Conservation (phyloP, 1,140 invertebrate genomes). For the Venustaconcha ellipsiformis region DNA sequence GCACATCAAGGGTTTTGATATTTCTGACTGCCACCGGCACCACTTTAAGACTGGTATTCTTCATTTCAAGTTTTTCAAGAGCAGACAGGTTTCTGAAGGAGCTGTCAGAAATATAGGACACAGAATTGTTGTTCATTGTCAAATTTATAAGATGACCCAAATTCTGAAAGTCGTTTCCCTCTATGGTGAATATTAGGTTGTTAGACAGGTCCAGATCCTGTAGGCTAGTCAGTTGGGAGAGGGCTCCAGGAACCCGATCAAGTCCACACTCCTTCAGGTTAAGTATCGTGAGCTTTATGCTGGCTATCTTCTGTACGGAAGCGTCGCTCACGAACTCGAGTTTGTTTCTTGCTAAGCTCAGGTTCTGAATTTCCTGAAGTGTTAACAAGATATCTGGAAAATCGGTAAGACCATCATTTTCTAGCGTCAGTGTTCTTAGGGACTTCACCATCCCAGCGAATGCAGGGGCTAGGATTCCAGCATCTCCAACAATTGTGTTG, state of each 20-base stretch:
- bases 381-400: conserved; percentile 23
- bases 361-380: conserved; percentile 7
- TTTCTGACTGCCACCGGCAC: conserved; percentile 20
- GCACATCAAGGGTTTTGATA: background rate
- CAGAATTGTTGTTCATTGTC: conserved; percentile 5
- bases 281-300: conserved; percentile 15
- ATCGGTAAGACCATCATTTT: conserved; percentile 23
- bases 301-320: conserved; percentile 7
- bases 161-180: conserved; percentile 19
- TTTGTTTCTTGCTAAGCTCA: conserved; percentile 23
- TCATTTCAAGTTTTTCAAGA: conserved; percentile 3
- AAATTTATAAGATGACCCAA: conserved; percentile 2
- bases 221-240: conserved; percentile 8
- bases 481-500: conserved; percentile 15
- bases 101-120: conserved; percentile 22
- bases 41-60: conserved; percentile 6
- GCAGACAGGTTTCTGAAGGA: conserved; percentile 9
- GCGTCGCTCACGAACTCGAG: conserved; percentile 21
- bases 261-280: conserved; percentile 19
- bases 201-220: conserved; percentile 19
- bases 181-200: conserved; percentile 25
- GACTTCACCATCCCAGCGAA: conserved; percentile 15
- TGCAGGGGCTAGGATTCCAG: conserved; percentile 23
- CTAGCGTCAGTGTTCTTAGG: conserved; percentile 12
- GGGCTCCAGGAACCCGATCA: conserved; percentile 21